These are phyloP conservation scores for Protaetia brevitarsis DNA, from an alignment of 1,140 invertebrate genomes.

Conservation along the genomic window DNA sequence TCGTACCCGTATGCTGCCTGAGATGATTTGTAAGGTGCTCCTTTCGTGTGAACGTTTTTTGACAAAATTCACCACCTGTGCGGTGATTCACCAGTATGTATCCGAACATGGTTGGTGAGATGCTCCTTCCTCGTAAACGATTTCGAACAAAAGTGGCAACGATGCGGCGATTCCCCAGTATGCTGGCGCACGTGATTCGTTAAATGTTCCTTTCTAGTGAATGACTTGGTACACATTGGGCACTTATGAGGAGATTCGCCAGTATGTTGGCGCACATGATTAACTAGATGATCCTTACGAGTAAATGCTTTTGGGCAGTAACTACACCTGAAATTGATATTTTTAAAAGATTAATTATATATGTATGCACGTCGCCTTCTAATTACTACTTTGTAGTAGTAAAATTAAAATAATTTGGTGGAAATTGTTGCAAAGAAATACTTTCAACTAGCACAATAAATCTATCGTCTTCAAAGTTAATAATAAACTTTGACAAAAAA, in stretches of 20 bases:
- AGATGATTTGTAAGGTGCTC: constrained; percentile 79
- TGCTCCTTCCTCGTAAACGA: constrained; percentile 88
- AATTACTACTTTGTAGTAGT: too few species aligned
- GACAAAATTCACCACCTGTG: constrained; percentile 79
- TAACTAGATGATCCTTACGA: constrained; percentile 73
- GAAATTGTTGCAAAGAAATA: too few species aligned
- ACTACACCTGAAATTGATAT: constrained; percentile 60
- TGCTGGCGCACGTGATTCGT: constrained; percentile 81
- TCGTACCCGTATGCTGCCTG: constrained; percentile 60
- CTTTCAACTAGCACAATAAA: too few species aligned
- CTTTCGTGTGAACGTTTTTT: constrained; percentile 77
- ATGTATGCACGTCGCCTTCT: too few species aligned
- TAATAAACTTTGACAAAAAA: too few species aligned
- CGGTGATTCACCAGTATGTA: constrained; percentile 72
- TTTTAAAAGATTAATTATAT: too few species aligned
- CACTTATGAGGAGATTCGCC: constrained; percentile 75
- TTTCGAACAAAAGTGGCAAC: constrained; percentile 66
- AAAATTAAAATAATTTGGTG: too few species aligned
- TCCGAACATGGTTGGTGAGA: constrained; percentile 81
- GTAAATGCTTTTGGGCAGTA: constrained; percentile 85
- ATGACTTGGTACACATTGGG: constrained; percentile 73
- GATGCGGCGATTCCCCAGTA: constrained; percentile 42
- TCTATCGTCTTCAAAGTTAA: too few species aligned
- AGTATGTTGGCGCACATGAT: constrained; percentile 70
- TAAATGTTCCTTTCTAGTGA: constrained; percentile 87